phyloP scores from a whole-genome alignment of 2,113 vertebrate species.

The Thymallus thymallus region DNA sequence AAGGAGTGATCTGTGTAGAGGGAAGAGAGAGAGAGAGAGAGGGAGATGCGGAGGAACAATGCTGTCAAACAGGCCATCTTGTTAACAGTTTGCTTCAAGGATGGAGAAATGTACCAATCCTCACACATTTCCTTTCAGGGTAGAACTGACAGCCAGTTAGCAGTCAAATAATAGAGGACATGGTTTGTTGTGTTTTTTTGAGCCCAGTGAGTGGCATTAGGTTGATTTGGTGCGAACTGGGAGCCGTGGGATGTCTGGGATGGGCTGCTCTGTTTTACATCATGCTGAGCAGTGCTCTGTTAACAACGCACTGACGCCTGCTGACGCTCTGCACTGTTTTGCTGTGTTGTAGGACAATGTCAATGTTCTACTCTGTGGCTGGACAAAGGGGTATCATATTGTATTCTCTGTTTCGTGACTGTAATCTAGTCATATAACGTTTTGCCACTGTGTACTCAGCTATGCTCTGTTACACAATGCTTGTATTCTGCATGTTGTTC shows the following conservation, averaged over 20 bases:
- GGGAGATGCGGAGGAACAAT: not conserved
- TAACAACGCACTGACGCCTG: too few species aligned
- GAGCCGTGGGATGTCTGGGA: not conserved
- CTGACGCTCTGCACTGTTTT: not conserved
- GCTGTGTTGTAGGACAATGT: not conserved
- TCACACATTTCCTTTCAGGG: conserved; percentile 30
- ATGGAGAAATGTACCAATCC: not conserved
- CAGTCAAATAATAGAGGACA: not conserved
- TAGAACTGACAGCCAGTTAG: conserved; percentile 13
- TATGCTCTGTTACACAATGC: not conserved
- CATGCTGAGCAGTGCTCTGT: not conserved
- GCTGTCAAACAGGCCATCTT: conserved; percentile 12
- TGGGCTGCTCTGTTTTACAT: not conserved
- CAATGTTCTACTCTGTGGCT: not conserved
- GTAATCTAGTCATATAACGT: not conserved
- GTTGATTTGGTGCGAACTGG: not conserved
- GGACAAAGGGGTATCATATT: not conserved
- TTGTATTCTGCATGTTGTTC: too few species aligned
- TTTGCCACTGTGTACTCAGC: too few species aligned
- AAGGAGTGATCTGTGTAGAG: not conserved
- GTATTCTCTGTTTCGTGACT: not conserved
- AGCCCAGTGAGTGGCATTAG: not conserved
- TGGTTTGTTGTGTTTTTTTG: conserved; percentile 24
- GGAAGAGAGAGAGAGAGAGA: not conserved
- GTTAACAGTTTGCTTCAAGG: not conserved